Base-by-base conservation (phyloP, 2,113 vertebrate genomes). In the Prochilodus magdalenae region DNA sequence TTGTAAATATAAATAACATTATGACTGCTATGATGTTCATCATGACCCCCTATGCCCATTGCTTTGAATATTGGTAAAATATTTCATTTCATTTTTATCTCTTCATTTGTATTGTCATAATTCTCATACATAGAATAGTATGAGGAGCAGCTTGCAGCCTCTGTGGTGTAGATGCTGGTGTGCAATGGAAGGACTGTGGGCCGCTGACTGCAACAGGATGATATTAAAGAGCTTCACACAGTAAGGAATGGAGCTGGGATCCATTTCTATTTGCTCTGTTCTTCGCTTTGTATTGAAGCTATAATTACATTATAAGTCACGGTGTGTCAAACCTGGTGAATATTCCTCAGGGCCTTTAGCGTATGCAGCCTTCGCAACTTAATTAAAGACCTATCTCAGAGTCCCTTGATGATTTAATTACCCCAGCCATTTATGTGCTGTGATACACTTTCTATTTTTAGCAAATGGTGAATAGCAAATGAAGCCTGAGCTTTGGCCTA, bases 291-390 rank as follows among this genome's bases (percentile, higher is more conserved):
- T 63, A 59, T 86, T 82, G 69, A 71, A 70, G 63, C 71, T 82
- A 73, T 86, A 84, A 86, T 86, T 86, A 82, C 82, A 74, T 73
- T 72, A 77, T 75, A 84, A 80, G 85, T 86, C 85, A 82, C 49
- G 36, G 74, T 66, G 76, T 84, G 85, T 84, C 79, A 84, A 66
- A 77, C 75, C 78, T 69, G 51, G 36, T 47, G 72, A 77, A 85
- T 74, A 84, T 75, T 84, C 85, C 82, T 84, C 57, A 65, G 77
- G 79, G 75, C 62, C 75, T 74, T 76, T 24, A 36, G 79, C 33
- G 33, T 75, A 72, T 81, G 77, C 79, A 22, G 55, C 66, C 53
- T 81, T 78, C 20, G 16, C 66, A 53, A 26, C 71, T 75, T 86
- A 86, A 86, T 86, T 86, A 86, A 84, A n/a, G 70, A 71, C 83